phyloP scores from a whole-genome alignment of 2,113 vertebrate genomes.

The Microtus ochrogaster region DNA sequence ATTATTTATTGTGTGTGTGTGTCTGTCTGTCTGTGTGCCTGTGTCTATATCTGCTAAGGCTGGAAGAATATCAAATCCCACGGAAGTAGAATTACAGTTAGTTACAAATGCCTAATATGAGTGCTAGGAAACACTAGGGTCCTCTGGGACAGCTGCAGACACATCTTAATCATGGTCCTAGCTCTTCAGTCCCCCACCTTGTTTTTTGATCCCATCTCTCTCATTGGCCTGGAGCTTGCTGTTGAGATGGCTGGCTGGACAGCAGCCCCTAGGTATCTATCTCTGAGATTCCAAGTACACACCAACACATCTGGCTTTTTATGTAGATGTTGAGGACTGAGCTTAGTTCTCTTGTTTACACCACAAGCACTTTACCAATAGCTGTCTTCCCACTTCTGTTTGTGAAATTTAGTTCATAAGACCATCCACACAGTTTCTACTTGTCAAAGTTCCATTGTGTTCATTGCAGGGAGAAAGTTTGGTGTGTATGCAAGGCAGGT shows the following conservation, averaged over 20 bases:
- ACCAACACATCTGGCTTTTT: not conserved
- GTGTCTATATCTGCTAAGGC: not conserved
- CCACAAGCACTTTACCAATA: not conserved
- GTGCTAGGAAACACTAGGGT: not conserved
- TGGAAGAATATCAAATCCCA: not conserved
- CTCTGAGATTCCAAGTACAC: not conserved
- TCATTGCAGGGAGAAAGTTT: not conserved
- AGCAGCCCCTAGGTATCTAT: not conserved
- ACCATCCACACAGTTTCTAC: not conserved
- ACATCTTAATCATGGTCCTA: not conserved
- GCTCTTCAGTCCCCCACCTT: not conserved
- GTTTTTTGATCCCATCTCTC: not conserved
- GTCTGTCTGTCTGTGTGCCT: too few species aligned
- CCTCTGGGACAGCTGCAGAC: not conserved
- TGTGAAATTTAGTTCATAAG: not conserved
- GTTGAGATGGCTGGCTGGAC: not conserved
- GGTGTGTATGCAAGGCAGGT: not conserved
- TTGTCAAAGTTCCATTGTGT: slow-evolving; percentile 6
- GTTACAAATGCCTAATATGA: not conserved
- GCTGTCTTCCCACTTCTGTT: too few species aligned
- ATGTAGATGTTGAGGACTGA: not conserved
- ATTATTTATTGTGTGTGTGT: not conserved
- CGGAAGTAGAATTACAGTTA: not conserved
- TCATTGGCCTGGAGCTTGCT: not conserved
- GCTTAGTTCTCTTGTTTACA: not conserved